Percentiles rank a stretch among this genome's conserved stretches.
phyloP scores from a whole-genome alignment of 2,113 vertebrate species.

The Octodon degus region DNA sequence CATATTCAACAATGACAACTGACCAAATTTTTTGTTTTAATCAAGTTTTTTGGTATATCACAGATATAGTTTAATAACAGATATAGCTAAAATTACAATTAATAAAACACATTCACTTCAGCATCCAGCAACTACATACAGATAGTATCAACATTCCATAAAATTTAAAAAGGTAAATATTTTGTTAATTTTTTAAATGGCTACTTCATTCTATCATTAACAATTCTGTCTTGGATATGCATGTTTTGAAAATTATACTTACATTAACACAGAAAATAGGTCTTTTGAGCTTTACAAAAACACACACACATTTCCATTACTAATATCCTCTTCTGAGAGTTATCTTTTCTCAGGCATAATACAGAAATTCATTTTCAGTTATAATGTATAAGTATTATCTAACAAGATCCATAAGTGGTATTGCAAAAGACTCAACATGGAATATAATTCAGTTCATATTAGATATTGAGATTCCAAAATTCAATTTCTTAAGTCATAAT shows the following conservation, averaged over 20 bases:
- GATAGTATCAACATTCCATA: constrained; percentile 1
- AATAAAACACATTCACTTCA: constrained; percentile 32
- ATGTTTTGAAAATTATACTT: constrained; percentile 54
- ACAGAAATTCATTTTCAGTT: constrained; percentile 65
- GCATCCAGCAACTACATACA: neutral
- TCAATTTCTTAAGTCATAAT: constrained; percentile 79
- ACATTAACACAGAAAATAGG: constrained; percentile 30
- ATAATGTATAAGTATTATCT: constrained; percentile 69
- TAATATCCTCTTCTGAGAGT: constrained; percentile 53
- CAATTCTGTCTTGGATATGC: constrained; percentile 33
- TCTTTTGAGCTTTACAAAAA: neutral
- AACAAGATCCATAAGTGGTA: constrained; percentile 34
- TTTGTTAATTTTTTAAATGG: neutral
- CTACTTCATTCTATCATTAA: constrained; percentile 29
- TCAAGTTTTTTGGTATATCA: neutral
- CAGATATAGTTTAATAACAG: constrained; percentile 11
- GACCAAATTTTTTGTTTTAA: constrained; percentile 36
- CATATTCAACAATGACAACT: neutral
- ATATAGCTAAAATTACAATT: constrained; percentile 42
- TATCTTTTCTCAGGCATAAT: constrained; percentile 56
- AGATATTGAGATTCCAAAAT: constrained; percentile 75
- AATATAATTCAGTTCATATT: constrained; percentile 67
- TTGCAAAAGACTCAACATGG: constrained; percentile 67
- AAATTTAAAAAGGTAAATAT: constrained; percentile 33
- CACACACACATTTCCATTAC: neutral